Evolutionary conservation across 2,113 vertebrate species (phyloP), one percentile per base, ranked within the genome.

Genomic region (Hiodon tergisus): DNA sequence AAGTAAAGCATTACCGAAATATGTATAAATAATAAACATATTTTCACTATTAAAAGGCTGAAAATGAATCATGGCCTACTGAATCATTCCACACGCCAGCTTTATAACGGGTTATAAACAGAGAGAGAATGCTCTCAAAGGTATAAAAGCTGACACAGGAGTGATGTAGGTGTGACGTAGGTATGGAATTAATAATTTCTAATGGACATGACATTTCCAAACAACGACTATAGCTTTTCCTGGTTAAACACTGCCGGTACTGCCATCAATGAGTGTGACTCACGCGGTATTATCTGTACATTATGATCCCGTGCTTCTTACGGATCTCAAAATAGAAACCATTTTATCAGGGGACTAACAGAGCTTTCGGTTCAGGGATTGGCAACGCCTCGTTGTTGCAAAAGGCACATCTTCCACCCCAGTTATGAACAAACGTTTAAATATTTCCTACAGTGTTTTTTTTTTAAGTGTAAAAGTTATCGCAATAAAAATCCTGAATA

Each of bases 241-340:
- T 87, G 83, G 82, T 83, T 84, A 79, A 83, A 76, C 86, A 82
- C 31, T 31, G 31, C 31, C 31, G 31, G 84, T 84, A 85, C 84
- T 84, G 85, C 85, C 77, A 85, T 85, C 69, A 81, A 85, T 78
- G 79, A 82, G 84, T 86, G 86, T 87, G 86, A 89, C 81, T 88
- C 86, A 84, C 85, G 62, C 80, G 67, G 81, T 52, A 3, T 13
- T 6, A 69, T 68, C 68, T 71, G 53, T 50, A 66, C 46, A 3
- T 6, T 79, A 77, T 79, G 82, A 85, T 82, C 84, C 78, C 83
- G 78, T 79, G 67, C 79, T 83, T 76, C 77, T 78, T 69, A 63
- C 76, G 72, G 16, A 71, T 71, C 58, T 67, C 11, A 53, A 46
- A 72, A 72, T 13, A 60, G 57, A 63, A 63, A 63, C 60, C 54